These are phyloP conservation scores for Enteromius unitaeniatus DNA, from an alignment of 2,797 vertebrate species.

Conservation along the genomic window DNA sequence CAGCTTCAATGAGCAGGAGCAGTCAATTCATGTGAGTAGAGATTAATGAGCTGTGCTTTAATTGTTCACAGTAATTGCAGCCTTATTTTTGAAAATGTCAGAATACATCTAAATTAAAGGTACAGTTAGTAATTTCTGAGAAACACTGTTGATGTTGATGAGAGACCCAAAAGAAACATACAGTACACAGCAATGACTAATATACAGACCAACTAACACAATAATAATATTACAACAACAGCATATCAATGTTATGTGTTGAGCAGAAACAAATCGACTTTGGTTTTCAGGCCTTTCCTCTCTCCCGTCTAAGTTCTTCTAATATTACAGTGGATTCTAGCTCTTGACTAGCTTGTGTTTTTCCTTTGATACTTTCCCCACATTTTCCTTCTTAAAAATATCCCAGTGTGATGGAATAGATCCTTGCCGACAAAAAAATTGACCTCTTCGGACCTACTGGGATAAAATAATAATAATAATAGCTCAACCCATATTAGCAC, in stretches of 20 bases:
- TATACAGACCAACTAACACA: background rate
- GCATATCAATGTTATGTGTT: background rate
- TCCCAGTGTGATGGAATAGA: too few species aligned
- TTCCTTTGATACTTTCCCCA: background rate
- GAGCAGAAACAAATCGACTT: background rate
- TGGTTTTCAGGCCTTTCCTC: background rate
- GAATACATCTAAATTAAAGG: background rate
- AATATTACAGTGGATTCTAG: too few species aligned
- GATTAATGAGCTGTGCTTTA: background rate
- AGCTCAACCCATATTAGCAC: too few species aligned
- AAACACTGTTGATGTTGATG: background rate
- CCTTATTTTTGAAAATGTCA: background rate
- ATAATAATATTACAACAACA: background rate
- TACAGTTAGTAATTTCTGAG: background rate
- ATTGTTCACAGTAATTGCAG: background rate
- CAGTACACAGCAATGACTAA: background rate
- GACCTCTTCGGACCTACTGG: too few species aligned
- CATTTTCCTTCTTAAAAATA: background rate
- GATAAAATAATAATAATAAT: too few species aligned
- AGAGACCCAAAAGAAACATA: background rate
- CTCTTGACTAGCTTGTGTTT: background rate
- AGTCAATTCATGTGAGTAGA: background rate
- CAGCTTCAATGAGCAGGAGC: background rate
- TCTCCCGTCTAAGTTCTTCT: too few species aligned
- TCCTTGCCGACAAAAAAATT: too few species aligned